phyloP scores from a whole-genome alignment of 1,140 invertebrate genomes.

The Cataglyphis hispanica region DNA sequence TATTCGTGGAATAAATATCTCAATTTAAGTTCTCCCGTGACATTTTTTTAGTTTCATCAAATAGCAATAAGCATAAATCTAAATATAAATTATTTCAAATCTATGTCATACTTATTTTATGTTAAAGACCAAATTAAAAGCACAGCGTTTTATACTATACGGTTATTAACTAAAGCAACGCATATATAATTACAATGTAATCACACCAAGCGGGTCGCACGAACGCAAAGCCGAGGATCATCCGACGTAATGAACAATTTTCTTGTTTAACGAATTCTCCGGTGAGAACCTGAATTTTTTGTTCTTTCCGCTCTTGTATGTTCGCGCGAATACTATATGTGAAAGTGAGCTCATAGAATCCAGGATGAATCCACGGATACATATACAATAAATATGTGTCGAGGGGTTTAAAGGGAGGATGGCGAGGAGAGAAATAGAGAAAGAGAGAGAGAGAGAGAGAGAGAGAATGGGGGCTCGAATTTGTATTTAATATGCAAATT shows the following conservation, averaged over 20 bases:
- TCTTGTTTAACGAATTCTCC: conserved; percentile 57
- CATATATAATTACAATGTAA: conserved; percentile 37
- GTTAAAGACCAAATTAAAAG: conserved; percentile 21
- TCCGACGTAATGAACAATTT: conserved; percentile 57
- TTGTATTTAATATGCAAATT: conserved; percentile 81
- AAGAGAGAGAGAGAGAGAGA: conserved; percentile 23
- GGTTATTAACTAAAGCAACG: conserved; percentile 27
- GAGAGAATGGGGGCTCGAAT: conserved; percentile 51
- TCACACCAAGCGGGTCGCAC: not conserved
- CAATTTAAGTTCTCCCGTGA: not conserved
- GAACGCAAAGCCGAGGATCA: conserved; percentile 45
- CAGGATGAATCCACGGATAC: conserved; percentile 69
- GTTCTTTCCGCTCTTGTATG: not conserved
- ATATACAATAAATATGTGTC: conserved; percentile 66
- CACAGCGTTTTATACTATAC: not conserved
- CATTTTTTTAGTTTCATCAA: not conserved
- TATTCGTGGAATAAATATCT: conserved; percentile 7
- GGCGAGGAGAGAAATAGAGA: conserved; percentile 14
- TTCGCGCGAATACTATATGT: conserved; percentile 1
- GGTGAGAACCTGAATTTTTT: conserved; percentile 41
- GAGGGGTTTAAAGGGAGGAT: conserved; percentile 63
- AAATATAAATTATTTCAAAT: conserved; percentile 19
- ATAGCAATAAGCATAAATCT: not conserved
- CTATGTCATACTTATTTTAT: not conserved
- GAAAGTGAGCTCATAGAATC: conserved; percentile 61